Evolutionary conservation across 2,113 vertebrate species (phyloP).

Genomic region (Shinisaurus crocodilurus): DNA sequence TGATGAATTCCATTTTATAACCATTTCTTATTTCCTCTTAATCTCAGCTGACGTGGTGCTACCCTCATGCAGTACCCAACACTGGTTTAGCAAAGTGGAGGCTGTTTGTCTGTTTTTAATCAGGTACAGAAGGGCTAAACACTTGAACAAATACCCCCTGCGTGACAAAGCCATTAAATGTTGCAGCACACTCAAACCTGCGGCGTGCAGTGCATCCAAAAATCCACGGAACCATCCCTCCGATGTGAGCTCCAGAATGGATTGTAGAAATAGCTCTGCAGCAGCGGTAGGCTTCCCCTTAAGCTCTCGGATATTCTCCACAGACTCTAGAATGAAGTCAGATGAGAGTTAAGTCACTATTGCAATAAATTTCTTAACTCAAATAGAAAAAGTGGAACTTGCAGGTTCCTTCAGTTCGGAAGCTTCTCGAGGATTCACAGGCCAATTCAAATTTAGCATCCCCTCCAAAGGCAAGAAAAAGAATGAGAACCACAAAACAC

Average conservation of each 20-base stretch:
- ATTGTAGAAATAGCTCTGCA: constrained; percentile 54
- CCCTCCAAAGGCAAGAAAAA: background rate
- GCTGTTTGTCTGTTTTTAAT: background rate
- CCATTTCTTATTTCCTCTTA: background rate
- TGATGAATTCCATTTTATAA: background rate
- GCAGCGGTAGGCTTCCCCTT: constrained; percentile 46
- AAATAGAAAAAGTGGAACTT: background rate
- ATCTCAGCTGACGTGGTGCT: background rate
- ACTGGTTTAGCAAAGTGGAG: background rate
- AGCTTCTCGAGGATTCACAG: background rate
- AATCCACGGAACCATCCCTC: constrained; percentile 72
- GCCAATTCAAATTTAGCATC: too few relatives aligned
- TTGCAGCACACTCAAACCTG: constrained; percentile 49
- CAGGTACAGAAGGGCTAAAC: background rate
- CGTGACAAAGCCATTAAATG: background rate
- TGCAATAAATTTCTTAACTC: background rate
- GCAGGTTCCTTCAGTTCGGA: background rate
- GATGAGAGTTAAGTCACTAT: constrained; percentile 11
- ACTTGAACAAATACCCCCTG: background rate
- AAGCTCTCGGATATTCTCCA: constrained; percentile 56
- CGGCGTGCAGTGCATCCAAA: constrained; percentile 53
- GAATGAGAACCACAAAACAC: background rate
- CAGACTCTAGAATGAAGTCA: constrained; percentile 46
- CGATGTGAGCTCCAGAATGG: constrained; percentile 46
- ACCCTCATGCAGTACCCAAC: too few relatives aligned